phyloP scores from a whole-genome alignment of 2,113 vertebrate genomes.

The Hassar affinis region DNA sequence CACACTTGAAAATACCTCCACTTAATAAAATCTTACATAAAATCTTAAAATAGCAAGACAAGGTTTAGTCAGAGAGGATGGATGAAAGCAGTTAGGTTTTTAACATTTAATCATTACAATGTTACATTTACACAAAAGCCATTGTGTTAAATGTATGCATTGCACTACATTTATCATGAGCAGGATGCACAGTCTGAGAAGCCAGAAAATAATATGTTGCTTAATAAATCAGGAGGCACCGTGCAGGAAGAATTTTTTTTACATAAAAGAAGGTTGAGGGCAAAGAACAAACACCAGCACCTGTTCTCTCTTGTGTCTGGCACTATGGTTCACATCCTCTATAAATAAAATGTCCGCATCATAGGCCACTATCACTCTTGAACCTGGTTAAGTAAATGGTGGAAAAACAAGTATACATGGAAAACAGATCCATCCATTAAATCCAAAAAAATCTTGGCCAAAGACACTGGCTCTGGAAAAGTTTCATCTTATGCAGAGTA shows the following conservation, averaged over 20 bases:
- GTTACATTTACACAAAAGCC: constrained; percentile 39
- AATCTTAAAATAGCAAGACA: constrained; percentile 35
- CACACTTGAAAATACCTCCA: constrained; percentile 33
- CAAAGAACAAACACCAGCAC: constrained; percentile 16
- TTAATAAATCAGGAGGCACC: constrained; percentile 57
- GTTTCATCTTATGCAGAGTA: constrained; percentile 25
- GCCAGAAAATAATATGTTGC: constrained; percentile 51
- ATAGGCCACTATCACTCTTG: background rate
- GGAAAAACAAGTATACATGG: background rate
- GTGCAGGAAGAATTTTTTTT: background rate
- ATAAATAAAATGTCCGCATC: constrained; percentile 19
- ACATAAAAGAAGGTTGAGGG: constrained; percentile 12
- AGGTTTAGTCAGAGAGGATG: constrained; percentile 47
- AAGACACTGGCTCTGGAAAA: background rate
- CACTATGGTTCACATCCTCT: constrained; percentile 6
- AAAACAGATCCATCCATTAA: background rate
- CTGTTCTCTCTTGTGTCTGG: constrained; percentile 18
- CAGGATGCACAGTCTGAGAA: constrained; percentile 46
- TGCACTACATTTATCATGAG: constrained; percentile 54
- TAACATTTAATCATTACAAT: constrained; percentile 58
- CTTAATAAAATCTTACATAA: constrained; percentile 48
- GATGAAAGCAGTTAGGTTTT: constrained; percentile 53
- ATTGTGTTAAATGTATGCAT: constrained; percentile 58
- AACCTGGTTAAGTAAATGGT: background rate
- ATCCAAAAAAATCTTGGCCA: background rate